A percentile compares a stretch with the other conserved stretches of the same genome.
These are phyloP conservation scores for Lineus longissimus DNA, from an alignment of 1,140 invertebrate genomes.

Conservation along the genomic window DNA sequence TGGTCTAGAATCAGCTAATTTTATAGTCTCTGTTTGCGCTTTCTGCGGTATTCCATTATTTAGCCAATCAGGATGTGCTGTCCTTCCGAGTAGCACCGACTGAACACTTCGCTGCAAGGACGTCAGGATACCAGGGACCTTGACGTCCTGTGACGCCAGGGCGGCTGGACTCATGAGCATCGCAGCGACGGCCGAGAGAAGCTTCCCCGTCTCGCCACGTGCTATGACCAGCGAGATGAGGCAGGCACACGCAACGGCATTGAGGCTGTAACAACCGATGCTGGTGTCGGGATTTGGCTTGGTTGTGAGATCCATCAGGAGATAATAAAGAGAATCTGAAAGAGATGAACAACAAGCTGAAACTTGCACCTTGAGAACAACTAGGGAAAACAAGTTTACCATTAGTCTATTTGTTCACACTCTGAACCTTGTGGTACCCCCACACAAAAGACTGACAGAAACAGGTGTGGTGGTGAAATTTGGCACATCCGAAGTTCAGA, in stretches of 20 bases:
- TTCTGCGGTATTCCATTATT: constrained; percentile 78
- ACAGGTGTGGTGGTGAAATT: not conserved
- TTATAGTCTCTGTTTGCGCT: constrained; percentile 68
- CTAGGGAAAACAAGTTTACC: no score
- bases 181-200: constrained; percentile 78
- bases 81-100: constrained; percentile 78
- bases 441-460: not conserved
- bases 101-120: constrained; percentile 85
- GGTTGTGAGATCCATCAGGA: constrained; percentile 74
- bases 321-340: constrained; percentile 72
- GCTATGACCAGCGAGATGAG: constrained; percentile 87
- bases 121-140: constrained; percentile 80
- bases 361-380: no score
- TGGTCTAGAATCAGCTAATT: no score
- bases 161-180: constrained; percentile 80
- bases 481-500: no score
- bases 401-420: no score
- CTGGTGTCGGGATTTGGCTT: constrained; percentile 17
- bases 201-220: constrained; percentile 85
- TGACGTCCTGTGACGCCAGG: constrained; percentile 72
- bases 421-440: no score
- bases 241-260: constrained; percentile 83
- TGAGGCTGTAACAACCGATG: constrained; percentile 57
- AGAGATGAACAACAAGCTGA: constrained; percentile 23
- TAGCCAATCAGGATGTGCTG: constrained; percentile 80